Evolutionary conservation across 2,797 vertebrate species (phyloP).

Genomic region (Hylomyscus alleni): DNA sequence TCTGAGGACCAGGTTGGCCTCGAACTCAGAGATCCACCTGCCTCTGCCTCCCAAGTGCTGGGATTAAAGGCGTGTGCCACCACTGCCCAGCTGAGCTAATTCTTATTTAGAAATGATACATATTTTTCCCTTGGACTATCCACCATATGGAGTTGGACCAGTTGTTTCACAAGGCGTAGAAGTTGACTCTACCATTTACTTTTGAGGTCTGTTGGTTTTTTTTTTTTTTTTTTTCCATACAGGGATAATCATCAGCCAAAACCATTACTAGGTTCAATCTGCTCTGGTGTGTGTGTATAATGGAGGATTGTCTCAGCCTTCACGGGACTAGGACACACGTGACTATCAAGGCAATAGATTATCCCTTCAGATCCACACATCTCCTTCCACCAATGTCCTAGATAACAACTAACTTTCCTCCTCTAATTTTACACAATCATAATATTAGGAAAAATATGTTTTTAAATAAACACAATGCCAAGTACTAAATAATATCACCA

Average conservation of each 20-base stretch:
- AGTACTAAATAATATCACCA: background rate
- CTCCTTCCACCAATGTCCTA: background rate
- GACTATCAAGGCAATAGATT: background rate
- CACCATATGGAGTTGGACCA: background rate
- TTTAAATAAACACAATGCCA: constrained; percentile 4
- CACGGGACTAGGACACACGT: background rate
- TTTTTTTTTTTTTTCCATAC: too few relatives aligned
- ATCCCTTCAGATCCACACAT: background rate
- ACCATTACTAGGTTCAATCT: background rate
- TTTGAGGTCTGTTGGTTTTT: background rate
- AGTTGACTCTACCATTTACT: background rate
- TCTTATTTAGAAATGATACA: background rate
- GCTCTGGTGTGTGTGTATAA: background rate
- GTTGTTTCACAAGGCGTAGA: background rate
- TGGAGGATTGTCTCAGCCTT: background rate
- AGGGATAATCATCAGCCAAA: background rate
- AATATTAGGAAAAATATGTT: background rate
- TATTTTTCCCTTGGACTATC: background rate
- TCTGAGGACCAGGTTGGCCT: too few relatives aligned
- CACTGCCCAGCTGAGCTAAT: too few relatives aligned
- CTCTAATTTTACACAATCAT: background rate
- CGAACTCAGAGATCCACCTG: too few relatives aligned
- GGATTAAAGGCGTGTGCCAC: too few relatives aligned
- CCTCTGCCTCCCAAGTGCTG: too few relatives aligned
- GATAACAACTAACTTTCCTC: background rate